phyloP scores from a whole-genome alignment of 2,888 invertebrate species.

The Eupeodes luniger region DNA sequence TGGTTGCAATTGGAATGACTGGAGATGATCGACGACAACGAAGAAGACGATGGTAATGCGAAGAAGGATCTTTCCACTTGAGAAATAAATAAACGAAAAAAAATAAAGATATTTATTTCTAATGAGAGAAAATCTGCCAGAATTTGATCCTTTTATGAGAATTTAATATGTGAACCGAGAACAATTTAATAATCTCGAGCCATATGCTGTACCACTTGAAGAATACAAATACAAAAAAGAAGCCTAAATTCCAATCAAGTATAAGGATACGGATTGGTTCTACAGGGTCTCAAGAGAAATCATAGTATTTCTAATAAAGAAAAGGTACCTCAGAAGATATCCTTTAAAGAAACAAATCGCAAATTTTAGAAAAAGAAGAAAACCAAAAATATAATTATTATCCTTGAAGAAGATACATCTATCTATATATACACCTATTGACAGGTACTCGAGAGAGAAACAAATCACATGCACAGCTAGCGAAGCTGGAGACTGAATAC shows the following conservation, averaged over 20 bases:
- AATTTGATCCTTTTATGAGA: slow-evolving; percentile 72
- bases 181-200: slow-evolving; percentile 38
- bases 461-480: slow-evolving; percentile 15
- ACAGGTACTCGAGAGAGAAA: slow-evolving; percentile 64
- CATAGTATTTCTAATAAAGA: slow-evolving; percentile 8
- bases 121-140: slow-evolving; percentile 65
- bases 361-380: slow-evolving; percentile 3
- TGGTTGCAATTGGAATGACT: slow-evolving; percentile 44
- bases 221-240: not conserved
- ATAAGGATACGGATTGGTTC: slow-evolving; percentile 34
- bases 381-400: slow-evolving; percentile 43
- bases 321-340: not conserved
- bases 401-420: slow-evolving; percentile 63
- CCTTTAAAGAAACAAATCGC: slow-evolving; percentile 32
- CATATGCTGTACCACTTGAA: slow-evolving; percentile 69
- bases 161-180: slow-evolving; percentile 61
- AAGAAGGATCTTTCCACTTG: slow-evolving; percentile 71
- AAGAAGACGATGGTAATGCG: too few species aligned
- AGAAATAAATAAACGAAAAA: not conserved
- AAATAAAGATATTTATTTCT: slow-evolving; percentile 62
- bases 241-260: not conserved
- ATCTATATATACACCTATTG: slow-evolving; percentile 23
- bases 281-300: slow-evolving; percentile 33
- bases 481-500: slow-evolving; percentile 33
- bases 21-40: not conserved